Evolutionary conservation across 2,797 vertebrate genomes (phyloP), one percentile per base, ranked within the genome.

Genomic region (Geotria australis): DNA sequence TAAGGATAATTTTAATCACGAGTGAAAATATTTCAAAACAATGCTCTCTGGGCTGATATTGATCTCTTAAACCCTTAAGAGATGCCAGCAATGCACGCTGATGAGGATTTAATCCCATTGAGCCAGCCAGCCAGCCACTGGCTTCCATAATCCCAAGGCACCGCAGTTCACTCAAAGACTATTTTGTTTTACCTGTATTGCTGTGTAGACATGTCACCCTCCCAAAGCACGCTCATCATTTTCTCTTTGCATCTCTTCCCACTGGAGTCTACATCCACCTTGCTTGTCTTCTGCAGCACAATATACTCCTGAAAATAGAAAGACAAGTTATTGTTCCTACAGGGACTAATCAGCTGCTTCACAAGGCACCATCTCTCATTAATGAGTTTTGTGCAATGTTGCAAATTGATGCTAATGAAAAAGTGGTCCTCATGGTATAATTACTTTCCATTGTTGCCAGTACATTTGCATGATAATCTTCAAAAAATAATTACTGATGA

Each of bases 171-270:
- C 64, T 65, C 66, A 64, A 69, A 63, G 61, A 62, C 59, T 60
- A 65, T 59, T 65, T 69, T 68, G 69, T 72, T 73, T 68, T 74
- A 78, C 76, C 76, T 75, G 68, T 65, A 65, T 58, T 76, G 68
- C 62, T 68, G 69, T 45, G 63, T 56, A 64, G 70, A 70, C 63
- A 68, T 65, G 70, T 68, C 68, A 61, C 66, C 62, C 66, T 82
- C 79, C 58, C 64, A 73, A 5, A 85, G 73, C 57, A 82, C 69
- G 61, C 75, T 78, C 65, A 80, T 77, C 79, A 79, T 81, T 70
- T 73, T 82, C 71, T 85, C 81, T 70, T 71, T 81, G 71, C 79
- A 85, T 65, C 76, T 82, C 70, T 71, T 84, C 67, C 80, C 76
- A 45, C 73, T 76, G 58, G 79, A 79, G 67, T 85, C 78, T 65